Conservation (phyloP, 1,140 invertebrate species). For the Calosoma granatense region DNA sequence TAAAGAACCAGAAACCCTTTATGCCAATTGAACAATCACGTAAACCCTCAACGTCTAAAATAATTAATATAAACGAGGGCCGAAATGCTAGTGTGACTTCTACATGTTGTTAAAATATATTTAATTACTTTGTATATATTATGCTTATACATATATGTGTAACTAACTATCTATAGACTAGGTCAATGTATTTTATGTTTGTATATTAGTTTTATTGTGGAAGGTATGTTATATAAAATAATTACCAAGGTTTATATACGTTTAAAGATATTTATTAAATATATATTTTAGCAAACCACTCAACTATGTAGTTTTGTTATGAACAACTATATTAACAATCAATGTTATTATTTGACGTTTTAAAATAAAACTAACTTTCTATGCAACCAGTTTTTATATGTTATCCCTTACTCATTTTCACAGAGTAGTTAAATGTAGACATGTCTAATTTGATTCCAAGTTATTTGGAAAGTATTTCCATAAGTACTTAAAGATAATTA, state of each 20-base stretch:
- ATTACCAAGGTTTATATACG: too few species aligned
- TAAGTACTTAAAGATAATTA: background rate
- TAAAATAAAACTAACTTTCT: background rate
- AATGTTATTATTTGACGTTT: too few species aligned
- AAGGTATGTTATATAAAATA: too few species aligned
- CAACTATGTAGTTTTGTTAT: too few species aligned
- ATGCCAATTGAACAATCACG: constrained; percentile 25
- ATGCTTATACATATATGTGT: background rate
- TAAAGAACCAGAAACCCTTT: constrained; percentile 56
- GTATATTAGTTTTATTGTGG: too few species aligned
- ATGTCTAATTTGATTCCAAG: background rate
- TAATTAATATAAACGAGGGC: background rate
- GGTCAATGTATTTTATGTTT: too few species aligned
- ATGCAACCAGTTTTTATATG: background rate
- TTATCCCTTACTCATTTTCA: background rate
- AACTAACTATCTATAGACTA: background rate
- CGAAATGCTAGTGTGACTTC: background rate
- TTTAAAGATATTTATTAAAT: too few species aligned
- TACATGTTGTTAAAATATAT: background rate
- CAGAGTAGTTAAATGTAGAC: background rate
- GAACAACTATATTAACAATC: too few species aligned
- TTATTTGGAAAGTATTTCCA: background rate
- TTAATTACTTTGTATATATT: background rate
- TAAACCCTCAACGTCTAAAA: background rate
- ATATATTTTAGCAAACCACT: too few species aligned